Percentiles rank a stretch among this genome's conserved stretches.
phyloP scores from a whole-genome alignment of 2,113 vertebrate species.

The Nibea coibor region DNA sequence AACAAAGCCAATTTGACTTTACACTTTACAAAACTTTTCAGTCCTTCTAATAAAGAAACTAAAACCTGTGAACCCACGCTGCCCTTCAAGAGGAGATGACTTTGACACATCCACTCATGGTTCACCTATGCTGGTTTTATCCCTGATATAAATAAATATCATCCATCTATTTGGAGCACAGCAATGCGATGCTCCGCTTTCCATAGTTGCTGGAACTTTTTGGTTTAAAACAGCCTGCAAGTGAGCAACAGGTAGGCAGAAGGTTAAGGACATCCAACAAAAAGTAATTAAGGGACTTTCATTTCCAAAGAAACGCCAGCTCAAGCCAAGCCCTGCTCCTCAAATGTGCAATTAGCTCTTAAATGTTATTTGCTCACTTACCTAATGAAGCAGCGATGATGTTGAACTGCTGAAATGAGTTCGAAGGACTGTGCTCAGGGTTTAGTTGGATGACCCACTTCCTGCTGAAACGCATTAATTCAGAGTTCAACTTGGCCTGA shows the following conservation, averaged over 20 bases:
- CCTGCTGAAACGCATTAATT: conserved; percentile 11
- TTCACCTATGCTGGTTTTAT: background rate
- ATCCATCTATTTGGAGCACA: background rate
- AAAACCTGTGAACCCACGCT: background rate
- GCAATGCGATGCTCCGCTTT: background rate
- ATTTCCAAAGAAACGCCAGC: background rate
- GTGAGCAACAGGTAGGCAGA: background rate
- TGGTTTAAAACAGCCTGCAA: background rate
- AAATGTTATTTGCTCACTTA: conserved; percentile 1
- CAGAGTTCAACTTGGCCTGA: conserved; percentile 14
- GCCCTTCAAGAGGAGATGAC: background rate
- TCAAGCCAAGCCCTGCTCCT: background rate
- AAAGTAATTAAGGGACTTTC: background rate
- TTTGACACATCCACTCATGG: background rate
- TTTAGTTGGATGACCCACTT: conserved; percentile 9
- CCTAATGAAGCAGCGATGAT: background rate
- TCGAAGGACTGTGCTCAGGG: background rate
- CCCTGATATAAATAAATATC: background rate
- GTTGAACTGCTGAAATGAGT: background rate
- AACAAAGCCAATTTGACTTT: conserved; percentile 24
- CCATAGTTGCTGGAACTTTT: background rate
- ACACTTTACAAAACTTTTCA: background rate
- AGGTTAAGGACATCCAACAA: background rate
- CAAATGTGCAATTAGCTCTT: conserved; percentile 2
- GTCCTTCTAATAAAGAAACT: background rate